Conservation (phyloP, 1,140 invertebrate genomes). For the Drosophila tani region DNA sequence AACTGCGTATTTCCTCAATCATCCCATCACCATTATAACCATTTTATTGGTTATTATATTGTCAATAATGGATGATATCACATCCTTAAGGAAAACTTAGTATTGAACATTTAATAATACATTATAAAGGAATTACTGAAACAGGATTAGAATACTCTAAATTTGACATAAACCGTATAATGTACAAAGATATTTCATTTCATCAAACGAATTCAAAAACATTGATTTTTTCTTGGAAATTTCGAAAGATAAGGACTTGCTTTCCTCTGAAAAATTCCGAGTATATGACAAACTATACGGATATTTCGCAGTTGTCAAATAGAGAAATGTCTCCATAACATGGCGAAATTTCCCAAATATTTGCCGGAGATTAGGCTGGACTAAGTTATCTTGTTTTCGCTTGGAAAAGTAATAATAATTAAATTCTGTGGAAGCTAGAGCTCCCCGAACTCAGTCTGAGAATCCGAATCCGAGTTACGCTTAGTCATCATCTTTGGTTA, state of each 20-base stretch:
- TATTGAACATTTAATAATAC: neutral
- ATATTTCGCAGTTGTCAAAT: neutral
- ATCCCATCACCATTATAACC: neutral
- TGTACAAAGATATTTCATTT: too few species aligned
- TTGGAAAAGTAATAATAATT: constrained; percentile 8
- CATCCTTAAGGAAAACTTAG: neutral
- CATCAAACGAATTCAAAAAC: neutral
- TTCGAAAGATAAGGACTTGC: neutral
- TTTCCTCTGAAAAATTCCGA: neutral
- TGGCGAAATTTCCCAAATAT: constrained; percentile 18
- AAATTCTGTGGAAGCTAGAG: constrained; percentile 19
- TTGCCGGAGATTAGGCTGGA: constrained; percentile 9
- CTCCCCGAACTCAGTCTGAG: constrained; percentile 38
- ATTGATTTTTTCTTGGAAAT: neutral
- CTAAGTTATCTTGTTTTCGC: constrained; percentile 5
- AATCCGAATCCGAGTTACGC: constrained; percentile 31
- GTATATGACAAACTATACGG: neutral
- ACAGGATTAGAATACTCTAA: neutral
- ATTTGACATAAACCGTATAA: too few species aligned
- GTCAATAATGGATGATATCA: constrained; percentile 2
- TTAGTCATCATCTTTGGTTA: constrained; percentile 48
- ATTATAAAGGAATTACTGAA: neutral
- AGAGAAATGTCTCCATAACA: neutral
- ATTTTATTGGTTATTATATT: constrained; percentile 3
- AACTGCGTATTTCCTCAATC: constrained; percentile 3